phyloP scores from a whole-genome alignment of 2,113 vertebrate genomes.

The Cisticola juncidis region DNA sequence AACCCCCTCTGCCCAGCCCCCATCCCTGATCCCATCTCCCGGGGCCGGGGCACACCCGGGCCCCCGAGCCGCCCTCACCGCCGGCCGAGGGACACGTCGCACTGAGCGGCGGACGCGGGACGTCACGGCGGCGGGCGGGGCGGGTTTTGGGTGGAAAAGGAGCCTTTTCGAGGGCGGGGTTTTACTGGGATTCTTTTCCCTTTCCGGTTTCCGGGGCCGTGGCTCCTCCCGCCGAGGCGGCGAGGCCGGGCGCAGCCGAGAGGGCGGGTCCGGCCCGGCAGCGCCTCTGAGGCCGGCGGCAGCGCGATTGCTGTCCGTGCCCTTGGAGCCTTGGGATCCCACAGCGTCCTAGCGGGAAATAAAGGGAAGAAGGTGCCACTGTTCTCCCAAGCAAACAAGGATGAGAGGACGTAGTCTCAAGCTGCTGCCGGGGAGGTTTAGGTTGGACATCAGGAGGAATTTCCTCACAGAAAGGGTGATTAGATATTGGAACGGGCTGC shows the following conservation, averaged over 20 bases:
- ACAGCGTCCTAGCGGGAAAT: neutral
- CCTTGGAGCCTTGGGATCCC: neutral
- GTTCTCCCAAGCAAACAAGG: accelerated
- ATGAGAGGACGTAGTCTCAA: neutral
- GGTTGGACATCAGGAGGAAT: neutral
- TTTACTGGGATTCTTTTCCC: accelerated
- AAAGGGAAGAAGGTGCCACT: neutral
- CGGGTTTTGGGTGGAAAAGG: neutral
- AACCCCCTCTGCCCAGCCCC: too few relatives aligned
- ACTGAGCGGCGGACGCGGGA: neutral
- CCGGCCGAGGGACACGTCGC: neutral
- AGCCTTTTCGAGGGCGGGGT: neutral
- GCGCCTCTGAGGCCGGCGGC: accelerated
- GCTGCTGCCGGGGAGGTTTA: accelerated
- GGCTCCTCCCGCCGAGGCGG: neutral
- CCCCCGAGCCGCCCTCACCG: neutral
- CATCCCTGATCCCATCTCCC: too few relatives aligned
- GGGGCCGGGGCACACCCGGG: accelerated
- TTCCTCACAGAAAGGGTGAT: neutral
- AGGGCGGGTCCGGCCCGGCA: accelerated
- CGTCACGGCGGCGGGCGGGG: neutral
- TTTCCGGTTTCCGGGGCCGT: neutral
- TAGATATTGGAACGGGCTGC: neutral
- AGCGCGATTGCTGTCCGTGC: accelerated
- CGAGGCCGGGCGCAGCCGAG: accelerated